Evolutionary conservation across 1,140 invertebrate species (phyloP), one percentile per base, ranked within the genome.

Genomic region (Drosophila carrolli): DNA sequence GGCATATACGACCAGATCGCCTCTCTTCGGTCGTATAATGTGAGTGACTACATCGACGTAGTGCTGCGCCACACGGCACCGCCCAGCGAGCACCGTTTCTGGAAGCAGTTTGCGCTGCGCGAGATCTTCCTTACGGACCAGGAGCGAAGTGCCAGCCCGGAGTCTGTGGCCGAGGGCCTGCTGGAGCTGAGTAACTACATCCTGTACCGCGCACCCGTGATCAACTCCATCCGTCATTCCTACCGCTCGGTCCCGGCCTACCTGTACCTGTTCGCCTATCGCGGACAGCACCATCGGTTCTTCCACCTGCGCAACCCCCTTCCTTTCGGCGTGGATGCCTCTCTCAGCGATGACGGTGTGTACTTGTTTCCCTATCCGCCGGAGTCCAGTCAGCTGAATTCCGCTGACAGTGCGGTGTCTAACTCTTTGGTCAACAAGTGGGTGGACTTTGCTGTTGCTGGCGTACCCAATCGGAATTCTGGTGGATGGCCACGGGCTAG

Each of bases 331-430:
- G 67, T 83, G 38, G 91, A 92, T 47, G 90, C 91, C 9, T 90
- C 88, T 11, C 78, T 92, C 2, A 92, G 91, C 53, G 91, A 92
- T 44, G 91, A 92, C 41, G 89, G 82, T 10, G 90, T 92, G 9
- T 92, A 92, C 37, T 46, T 92, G n/a, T 92, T 92, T 14, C 91
- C 91, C 4, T 92, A 92, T 53, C 91, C 91, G 1, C 41, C 32
- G 35, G 80, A 91, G 29, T 70, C 75, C 9, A 83, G 84, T 41
- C 23, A 27, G 2, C 47, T 92, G 4, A 91, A 91, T 73, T 53
- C 71, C 0, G 56, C 58, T 44, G 91, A 92, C 16, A 78, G 73
- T n/a, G 65, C 79, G 0, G 19, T 92, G 7, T 81, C 91, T 11
- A 75, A 79, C 3, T 71, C 77, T 0, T 32, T 92, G 23, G 79